Conservation (phyloP, 2,113 vertebrate species). For the Hypomesus transpacificus region DNA sequence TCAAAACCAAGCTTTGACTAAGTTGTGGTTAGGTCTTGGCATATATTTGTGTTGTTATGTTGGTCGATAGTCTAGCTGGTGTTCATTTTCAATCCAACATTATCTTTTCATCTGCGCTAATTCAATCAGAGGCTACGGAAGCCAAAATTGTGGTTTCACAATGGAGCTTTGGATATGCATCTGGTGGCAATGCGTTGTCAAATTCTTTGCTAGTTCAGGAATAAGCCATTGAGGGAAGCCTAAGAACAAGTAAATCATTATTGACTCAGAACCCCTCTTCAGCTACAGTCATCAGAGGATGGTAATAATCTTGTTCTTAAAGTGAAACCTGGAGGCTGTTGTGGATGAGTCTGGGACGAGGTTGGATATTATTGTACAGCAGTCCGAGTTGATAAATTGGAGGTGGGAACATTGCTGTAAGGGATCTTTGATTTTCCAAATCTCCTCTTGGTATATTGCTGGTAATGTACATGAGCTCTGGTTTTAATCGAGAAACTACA, state of each 20-base stretch:
- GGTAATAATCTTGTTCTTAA: slow-evolving; percentile 59
- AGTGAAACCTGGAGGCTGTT: slow-evolving; percentile 62
- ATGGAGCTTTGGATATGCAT: slow-evolving; percentile 40
- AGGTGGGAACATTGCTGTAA: neutral
- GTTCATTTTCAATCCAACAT: slow-evolving; percentile 19
- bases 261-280: slow-evolving; percentile 66
- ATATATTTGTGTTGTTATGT: too few relatives aligned
- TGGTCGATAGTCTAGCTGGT: neutral
- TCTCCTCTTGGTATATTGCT: slow-evolving; percentile 18
- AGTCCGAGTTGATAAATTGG: neutral
- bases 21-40: too few relatives aligned
- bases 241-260: slow-evolving; percentile 69
- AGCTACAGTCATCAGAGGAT: slow-evolving; percentile 63
- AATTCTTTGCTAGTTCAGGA: slow-evolving; percentile 57
- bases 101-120: too few relatives aligned
- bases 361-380: slow-evolving; percentile 32
- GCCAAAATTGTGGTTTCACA: slow-evolving; percentile 38
- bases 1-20: too few relatives aligned
- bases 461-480: too few relatives aligned
- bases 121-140: too few relatives aligned
- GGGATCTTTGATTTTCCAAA: slow-evolving; percentile 4
- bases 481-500: too few relatives aligned
- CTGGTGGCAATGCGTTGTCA: slow-evolving; percentile 37
- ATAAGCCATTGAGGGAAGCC: slow-evolving; percentile 56
- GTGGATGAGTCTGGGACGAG: slow-evolving; percentile 60